Base-by-base conservation (phyloP, 1,140 invertebrate species). In the Lethrus apterus region DNA sequence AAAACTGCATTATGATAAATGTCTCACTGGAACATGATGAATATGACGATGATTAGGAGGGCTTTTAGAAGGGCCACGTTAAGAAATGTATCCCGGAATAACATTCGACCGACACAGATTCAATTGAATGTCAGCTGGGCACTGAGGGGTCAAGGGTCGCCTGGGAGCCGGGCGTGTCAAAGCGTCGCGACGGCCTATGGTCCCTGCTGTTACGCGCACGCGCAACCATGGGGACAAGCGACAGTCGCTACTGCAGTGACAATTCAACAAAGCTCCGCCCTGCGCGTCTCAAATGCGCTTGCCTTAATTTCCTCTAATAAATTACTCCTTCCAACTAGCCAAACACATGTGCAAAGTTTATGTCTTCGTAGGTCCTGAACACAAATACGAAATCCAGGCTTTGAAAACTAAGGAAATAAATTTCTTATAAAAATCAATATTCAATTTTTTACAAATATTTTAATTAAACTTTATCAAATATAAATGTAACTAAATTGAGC, bases 101-200 rank as follows among this genome's bases (percentile, higher is more conserved):
- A n/a, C n/a, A n/a, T n/a, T n/a, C n/a, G n/a, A n/a, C n/a, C 14
- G 38, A 11, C 23, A 23, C 38, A 41, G 24, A 18, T 26, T 41
- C 38, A 41, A 40, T 19, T 26, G 45, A 48, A 40, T 38, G 42
- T 34, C 42, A 32, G 48, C 45, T 40, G 53, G 62, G 43, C 58
- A 60, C 58, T 56, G 56, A 58, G 57, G 54, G 62, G 62, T 63
- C 62, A 66, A 64, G 61, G 64, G 61, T 64, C 64, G 58, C 54
- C 48, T 56, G 60, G 62, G 57, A 58, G 55, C 62, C 62, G 62
- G 62, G 60, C 62, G 64, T 62, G 63, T 63, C 59, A 52, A 45
- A 49, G 52, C 59, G 62, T 58, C 59, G 60, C 61, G 59, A 59
- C 59, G 59, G 58, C 64, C 64, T 64, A 64, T 64, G 60, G 59